phyloP scores from a whole-genome alignment of 1,140 invertebrate genomes.

The Brachionus rubens region DNA sequence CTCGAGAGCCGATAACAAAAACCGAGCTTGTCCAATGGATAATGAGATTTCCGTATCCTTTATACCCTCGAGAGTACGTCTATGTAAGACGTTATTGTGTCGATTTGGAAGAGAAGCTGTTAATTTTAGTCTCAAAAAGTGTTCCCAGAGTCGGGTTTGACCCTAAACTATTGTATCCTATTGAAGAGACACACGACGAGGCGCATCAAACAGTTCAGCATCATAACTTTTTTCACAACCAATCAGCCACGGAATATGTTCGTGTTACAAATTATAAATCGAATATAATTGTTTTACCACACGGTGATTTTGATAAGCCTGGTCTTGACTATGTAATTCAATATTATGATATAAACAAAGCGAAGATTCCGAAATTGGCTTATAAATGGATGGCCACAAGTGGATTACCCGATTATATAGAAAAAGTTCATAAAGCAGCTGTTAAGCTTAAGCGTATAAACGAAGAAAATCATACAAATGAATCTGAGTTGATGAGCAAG shows the following conservation, averaged over 20 bases:
- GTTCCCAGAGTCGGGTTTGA: background rate
- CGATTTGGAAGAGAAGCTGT: background rate
- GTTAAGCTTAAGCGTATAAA: background rate
- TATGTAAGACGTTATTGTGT: slow-evolving; percentile 18
- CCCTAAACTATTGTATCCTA: background rate
- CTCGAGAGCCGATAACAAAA: background rate
- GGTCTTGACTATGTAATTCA: slow-evolving; percentile 43
- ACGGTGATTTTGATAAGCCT: slow-evolving; percentile 19
- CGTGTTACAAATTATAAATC: slow-evolving; percentile 35
- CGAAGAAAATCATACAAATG: background rate
- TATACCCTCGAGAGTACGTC: slow-evolving; percentile 2
- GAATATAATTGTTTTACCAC: slow-evolving; percentile 39
- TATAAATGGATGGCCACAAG: slow-evolving; percentile 45
- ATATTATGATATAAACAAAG: slow-evolving; percentile 45
- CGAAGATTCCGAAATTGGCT: slow-evolving; percentile 40
- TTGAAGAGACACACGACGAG: background rate
- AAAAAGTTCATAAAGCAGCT: slow-evolving; percentile 36
- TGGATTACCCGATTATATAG: slow-evolving; percentile 32
- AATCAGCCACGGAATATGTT: background rate
- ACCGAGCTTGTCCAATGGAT: slow-evolving; percentile 38
- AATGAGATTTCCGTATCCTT: slow-evolving; percentile 40
- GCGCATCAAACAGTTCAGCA: background rate
- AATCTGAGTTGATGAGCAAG: background rate
- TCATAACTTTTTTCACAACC: slow-evolving; percentile 18
- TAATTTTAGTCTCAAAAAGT: slow-evolving; percentile 36